phyloP scores from a whole-genome alignment of 2,797 vertebrate genomes.

The Brachyrhaphis roseni region DNA sequence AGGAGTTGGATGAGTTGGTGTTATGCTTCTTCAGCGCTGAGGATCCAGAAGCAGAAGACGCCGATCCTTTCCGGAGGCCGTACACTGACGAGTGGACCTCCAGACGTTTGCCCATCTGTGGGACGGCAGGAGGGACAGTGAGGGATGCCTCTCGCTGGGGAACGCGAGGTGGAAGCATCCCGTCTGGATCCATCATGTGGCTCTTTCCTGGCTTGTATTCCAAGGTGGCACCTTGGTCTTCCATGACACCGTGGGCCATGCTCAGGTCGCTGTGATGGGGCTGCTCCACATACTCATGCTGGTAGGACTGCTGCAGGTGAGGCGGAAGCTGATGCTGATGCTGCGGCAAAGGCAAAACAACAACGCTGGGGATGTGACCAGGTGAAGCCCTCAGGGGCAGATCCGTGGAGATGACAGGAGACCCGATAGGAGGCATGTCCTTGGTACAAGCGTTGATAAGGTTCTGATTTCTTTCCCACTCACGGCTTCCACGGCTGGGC shows the following conservation, averaged over 20 bases:
- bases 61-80: slow-evolving; percentile 88
- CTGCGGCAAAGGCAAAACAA: slow-evolving; percentile 90
- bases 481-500: slow-evolving; percentile 91
- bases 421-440: slow-evolving; percentile 91
- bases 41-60: slow-evolving; percentile 68
- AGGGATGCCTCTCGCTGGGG: slow-evolving; percentile 97
- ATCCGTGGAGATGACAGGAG: slow-evolving; percentile 93
- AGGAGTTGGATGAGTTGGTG: slow-evolving; percentile 99
- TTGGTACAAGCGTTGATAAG: slow-evolving; percentile 97
- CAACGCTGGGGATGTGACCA: slow-evolving; percentile 95
- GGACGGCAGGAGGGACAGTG: slow-evolving; percentile 86
- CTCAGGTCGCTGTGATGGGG: slow-evolving; percentile 88
- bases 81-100: slow-evolving; percentile 93
- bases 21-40: slow-evolving; percentile 89
- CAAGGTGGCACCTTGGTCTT: slow-evolving; percentile 93
- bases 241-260: slow-evolving; percentile 81
- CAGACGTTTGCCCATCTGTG: slow-evolving; percentile 92
- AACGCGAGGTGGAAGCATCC: slow-evolving; percentile 90
- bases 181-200: slow-evolving; percentile 88
- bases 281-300: slow-evolving; percentile 97
- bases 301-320: slow-evolving; percentile 89
- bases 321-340: slow-evolving; percentile 85
- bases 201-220: slow-evolving; percentile 97
- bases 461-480: slow-evolving; percentile 98
- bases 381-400: slow-evolving; percentile 92